A percentile compares a stretch with the other conserved stretches of the same genome.
phyloP scores from a whole-genome alignment of 2,113 vertebrate species.

The Microcebus ravelobensis region DNA sequence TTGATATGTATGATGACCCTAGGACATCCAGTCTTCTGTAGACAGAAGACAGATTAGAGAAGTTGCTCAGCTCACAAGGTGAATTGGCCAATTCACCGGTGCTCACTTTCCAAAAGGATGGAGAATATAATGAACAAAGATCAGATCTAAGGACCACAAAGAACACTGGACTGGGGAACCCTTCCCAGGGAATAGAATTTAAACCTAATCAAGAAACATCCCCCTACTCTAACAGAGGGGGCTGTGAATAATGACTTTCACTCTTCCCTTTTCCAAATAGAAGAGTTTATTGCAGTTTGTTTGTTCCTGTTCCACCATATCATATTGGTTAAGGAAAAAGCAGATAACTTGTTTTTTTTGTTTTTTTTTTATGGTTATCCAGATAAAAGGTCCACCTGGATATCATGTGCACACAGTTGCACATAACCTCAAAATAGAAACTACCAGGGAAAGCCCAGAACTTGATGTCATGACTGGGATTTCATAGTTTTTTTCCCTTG shows the following conservation, averaged over 20 bases:
- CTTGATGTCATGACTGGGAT: background rate
- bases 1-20: background rate
- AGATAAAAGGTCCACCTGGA: background rate
- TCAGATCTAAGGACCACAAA: background rate
- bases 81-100: background rate
- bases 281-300: background rate
- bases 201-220: background rate
- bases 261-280: background rate
- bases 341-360: background rate
- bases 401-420: background rate
- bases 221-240: background rate
- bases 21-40: background rate
- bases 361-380: background rate
- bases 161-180: background rate
- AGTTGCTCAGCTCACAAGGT: background rate
- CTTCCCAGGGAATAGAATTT: background rate
- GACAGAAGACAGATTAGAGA: background rate
- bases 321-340: background rate
- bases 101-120: background rate
- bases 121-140: background rate
- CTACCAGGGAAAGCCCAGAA: background rate
- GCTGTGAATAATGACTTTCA: background rate
- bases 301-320: background rate
- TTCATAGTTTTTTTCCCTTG: background rate
- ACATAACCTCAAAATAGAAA: background rate